phyloP scores from a whole-genome alignment of 2,888 invertebrate genomes.

The Apantesis nais region DNA sequence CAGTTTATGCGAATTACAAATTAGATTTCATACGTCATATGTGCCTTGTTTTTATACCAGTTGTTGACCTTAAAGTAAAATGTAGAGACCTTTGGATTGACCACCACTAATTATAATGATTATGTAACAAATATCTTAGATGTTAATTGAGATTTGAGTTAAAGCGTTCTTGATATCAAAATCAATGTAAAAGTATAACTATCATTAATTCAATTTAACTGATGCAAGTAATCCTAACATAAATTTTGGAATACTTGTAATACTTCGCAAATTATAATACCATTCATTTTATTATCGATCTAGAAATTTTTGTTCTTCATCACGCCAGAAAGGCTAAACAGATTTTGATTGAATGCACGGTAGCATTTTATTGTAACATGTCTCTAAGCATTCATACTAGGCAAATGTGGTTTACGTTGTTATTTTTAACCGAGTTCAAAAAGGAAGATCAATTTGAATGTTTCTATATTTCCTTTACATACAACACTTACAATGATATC shows the following conservation, averaged over 20 bases:
- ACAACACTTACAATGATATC: too few species aligned
- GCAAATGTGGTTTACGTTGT: too few species aligned
- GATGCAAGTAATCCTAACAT: not conserved
- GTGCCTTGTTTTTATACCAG: not conserved
- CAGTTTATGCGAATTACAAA: too few species aligned
- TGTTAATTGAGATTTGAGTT: not conserved
- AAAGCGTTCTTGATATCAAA: not conserved
- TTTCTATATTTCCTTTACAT: too few species aligned
- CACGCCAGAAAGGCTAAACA: not conserved
- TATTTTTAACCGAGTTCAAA: too few species aligned
- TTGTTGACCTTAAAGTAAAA: slow-evolving; percentile 1
- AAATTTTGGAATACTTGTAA: too few species aligned
- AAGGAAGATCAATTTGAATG: too few species aligned
- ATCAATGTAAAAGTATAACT: not conserved
- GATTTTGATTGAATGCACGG: not conserved
- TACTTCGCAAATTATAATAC: not conserved
- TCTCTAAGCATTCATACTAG: too few species aligned
- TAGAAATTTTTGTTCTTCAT: not conserved
- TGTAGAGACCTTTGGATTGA: not conserved
- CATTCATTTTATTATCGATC: not conserved
- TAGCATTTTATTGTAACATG: too few species aligned
- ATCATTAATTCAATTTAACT: not conserved
- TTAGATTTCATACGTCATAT: not conserved
- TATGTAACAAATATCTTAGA: not conserved
- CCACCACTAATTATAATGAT: not conserved